phyloP scores from a whole-genome alignment of 2,113 vertebrate genomes.

The Muscicapa adusta region DNA sequence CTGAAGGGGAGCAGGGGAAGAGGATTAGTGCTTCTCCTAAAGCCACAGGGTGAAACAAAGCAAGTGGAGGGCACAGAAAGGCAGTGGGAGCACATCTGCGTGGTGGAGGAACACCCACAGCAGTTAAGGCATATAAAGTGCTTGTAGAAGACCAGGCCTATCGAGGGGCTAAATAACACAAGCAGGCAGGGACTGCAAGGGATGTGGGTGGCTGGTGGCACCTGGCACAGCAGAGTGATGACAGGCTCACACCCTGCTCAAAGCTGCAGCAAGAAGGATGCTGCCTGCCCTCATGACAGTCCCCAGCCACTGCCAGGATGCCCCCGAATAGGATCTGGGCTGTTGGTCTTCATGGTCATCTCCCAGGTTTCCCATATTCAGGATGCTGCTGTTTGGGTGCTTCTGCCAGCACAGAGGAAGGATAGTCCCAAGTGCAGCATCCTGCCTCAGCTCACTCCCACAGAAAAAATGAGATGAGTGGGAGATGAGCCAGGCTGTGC shows the following conservation, averaged over 20 bases:
- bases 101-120: neutral
- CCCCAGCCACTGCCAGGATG: neutral
- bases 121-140: neutral
- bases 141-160: neutral
- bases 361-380: fast-evolving
- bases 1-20: fast-evolving
- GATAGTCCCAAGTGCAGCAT: neutral
- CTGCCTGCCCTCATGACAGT: fast-evolving
- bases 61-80: neutral
- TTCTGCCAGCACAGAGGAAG: neutral
- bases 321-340: neutral
- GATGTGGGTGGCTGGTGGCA: neutral
- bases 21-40: neutral
- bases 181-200: neutral
- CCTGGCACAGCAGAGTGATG: neutral
- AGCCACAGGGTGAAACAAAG: neutral
- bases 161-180: fast-evolving
- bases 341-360: neutral
- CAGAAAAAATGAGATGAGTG: neutral
- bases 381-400: neutral
- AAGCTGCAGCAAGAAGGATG: neutral
- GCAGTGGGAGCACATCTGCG: neutral
- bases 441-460: neutral
- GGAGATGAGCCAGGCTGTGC: neutral
- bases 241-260: fast-evolving